Percentiles rank a stretch among this genome's conserved stretches.
Evolutionary conservation across 1,140 invertebrate genomes (phyloP).

Genomic region (Propsilocerus akamusi): DNA sequence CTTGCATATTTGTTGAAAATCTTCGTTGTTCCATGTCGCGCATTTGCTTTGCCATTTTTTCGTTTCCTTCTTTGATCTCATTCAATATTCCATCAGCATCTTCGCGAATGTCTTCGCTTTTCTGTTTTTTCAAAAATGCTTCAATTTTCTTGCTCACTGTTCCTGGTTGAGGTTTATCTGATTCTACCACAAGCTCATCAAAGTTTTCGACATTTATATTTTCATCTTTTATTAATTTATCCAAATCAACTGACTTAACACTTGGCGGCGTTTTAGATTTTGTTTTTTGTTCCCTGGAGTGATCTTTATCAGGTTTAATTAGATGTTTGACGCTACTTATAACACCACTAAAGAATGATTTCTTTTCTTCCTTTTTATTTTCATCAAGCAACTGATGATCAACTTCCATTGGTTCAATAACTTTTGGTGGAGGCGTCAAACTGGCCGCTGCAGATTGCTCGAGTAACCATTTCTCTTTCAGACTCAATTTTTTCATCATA

Average conservation of each 20-base stretch:
- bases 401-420: not conserved
- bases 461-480: constrained; percentile 23
- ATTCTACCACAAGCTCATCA: constrained; percentile 2
- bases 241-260: not conserved
- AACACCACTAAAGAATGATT: not conserved
- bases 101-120: not conserved
- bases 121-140: not conserved
- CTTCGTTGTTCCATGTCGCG: constrained; percentile 20
- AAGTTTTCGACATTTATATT: not conserved
- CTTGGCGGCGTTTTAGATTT: not conserved
- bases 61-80: constrained; percentile 10
- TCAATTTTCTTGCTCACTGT: not conserved
- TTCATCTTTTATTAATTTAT: not conserved
- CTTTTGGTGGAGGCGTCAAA: not conserved
- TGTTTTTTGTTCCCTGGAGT: not conserved
- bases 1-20: constrained; percentile 21
- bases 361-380: not conserved
- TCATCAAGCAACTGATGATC: not conserved
- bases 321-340: not conserved
- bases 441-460: constrained; percentile 8
- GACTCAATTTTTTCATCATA: constrained; percentile 19
- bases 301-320: not conserved
- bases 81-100: constrained; percentile 8
- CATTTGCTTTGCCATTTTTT: constrained; percentile 13
- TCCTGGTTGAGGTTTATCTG: not conserved